Evolutionary conservation across 2,113 vertebrate species (phyloP), one percentile per base, ranked within the genome.

Genomic region (Ursus arctos): DNA sequence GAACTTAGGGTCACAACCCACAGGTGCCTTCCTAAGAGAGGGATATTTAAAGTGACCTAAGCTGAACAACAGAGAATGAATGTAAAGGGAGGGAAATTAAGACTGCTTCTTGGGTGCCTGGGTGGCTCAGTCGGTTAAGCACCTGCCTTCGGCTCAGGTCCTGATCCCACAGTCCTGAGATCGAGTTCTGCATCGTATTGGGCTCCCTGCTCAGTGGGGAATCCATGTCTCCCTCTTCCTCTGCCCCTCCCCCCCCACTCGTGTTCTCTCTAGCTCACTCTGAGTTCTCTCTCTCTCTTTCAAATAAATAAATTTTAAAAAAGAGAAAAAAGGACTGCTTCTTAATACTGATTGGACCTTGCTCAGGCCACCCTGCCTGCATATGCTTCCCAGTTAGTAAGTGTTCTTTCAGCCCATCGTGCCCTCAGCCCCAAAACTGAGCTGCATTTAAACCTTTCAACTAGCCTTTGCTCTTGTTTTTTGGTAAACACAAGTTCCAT

Each of bases 401-500:
- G 16, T 47, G 4, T 22, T 26, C 40, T 92, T 16, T 94, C 28
- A 86, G 79, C 1, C 24, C 67, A 24, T 18, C 4, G 53, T 61
- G 47, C 47, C 14, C 26, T 96, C n/a, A 82, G 49, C 5, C 87
- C 63, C 61, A 69, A 85, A 71, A 43, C 57, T 33, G 55, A 31
- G 15, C 19, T 28, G 36, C 33, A 49, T 10, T 76, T 61, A 71
- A 88, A 31, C 14, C 65, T 86, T 88, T 74, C 49, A 71, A 59
- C 36, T 67, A 57, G 33, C 3, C 59, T 91, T 61, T 82, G 18
- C n/a, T 63, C 53, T 95, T 88, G 8, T 81, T 77, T 95, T 74
- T 89, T 47, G 82, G 79, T 67, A 63, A 95, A 91, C n/a, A 24
- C 47, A 86, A 47, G 40, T 93, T 86, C 53, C 81, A 55, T 15